These are phyloP conservation scores for Brenthis hecate DNA, from an alignment of 2,888 invertebrate genomes.

Conservation along the genomic window DNA sequence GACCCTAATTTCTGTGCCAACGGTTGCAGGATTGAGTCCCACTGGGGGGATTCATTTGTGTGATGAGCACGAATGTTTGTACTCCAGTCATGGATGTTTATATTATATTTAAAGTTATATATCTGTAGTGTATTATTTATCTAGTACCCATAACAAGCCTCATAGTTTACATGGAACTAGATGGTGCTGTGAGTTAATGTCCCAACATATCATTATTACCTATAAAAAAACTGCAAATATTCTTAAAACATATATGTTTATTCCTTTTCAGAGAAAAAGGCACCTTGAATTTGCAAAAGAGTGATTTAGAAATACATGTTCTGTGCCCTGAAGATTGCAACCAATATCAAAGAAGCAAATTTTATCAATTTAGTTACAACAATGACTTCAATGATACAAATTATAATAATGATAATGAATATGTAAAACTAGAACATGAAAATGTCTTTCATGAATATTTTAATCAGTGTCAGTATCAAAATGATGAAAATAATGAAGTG, in stretches of 20 bases:
- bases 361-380: slow-evolving; percentile 41
- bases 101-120: too few relatives aligned
- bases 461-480: slow-evolving; percentile 22
- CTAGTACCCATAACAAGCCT: too few relatives aligned
- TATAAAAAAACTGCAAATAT: too few relatives aligned
- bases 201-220: too few relatives aligned
- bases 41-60: too few relatives aligned
- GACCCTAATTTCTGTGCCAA: too few relatives aligned
- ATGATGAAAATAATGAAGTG: slow-evolving; percentile 38
- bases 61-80: too few relatives aligned
- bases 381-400: slow-evolving; percentile 42
- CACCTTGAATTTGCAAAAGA: slow-evolving; percentile 61
- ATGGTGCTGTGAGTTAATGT: too few relatives aligned
- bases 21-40: too few relatives aligned
- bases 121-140: too few relatives aligned
- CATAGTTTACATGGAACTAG: too few relatives aligned
- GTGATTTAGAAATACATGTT: slow-evolving; percentile 52
- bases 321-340: slow-evolving; percentile 63
- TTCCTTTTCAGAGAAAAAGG: slow-evolving; percentile 65
- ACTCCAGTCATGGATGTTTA: too few relatives aligned
- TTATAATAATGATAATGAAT: slow-evolving; percentile 42
- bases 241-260: background rate
- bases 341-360: slow-evolving; percentile 38
- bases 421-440: slow-evolving; percentile 47
- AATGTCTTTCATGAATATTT: slow-evolving; percentile 42